Evolutionary conservation across 2,888 invertebrate species (phyloP).

Genomic region (Suillia variegata): DNA sequence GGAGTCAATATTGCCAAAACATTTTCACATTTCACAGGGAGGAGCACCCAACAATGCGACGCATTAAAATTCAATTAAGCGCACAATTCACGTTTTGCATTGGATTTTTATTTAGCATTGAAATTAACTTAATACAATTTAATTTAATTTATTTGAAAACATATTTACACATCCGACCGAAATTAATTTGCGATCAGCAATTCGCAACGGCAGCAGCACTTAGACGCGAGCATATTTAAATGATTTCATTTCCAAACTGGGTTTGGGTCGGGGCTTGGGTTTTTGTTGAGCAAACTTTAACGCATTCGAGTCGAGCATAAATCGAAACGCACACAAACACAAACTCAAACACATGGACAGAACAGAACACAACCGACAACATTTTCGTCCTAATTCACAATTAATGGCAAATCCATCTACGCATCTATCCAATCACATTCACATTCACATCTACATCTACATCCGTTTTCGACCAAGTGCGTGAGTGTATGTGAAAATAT

Average conservation of each 20-base stretch:
- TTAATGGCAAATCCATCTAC: slow-evolving; percentile 53
- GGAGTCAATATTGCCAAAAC: too few relatives aligned
- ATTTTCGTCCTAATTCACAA: slow-evolving; percentile 56
- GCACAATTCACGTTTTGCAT: slow-evolving; percentile 20
- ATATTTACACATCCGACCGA: slow-evolving; percentile 54
- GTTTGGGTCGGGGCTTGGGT: too few relatives aligned
- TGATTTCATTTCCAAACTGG: too few relatives aligned
- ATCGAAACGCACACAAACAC: slow-evolving; percentile 11
- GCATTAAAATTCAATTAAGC: slow-evolving; percentile 17
- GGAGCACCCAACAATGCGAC: too few relatives aligned
- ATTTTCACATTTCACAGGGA: too few relatives aligned
- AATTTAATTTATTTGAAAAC: slow-evolving; percentile 52
- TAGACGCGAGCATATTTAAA: not conserved
- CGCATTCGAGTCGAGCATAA: not conserved
- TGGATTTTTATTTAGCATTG: too few relatives aligned
- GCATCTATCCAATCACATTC: too few relatives aligned
- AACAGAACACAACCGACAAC: slow-evolving; percentile 27
- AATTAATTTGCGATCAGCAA: slow-evolving; percentile 46
- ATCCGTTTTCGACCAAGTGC: slow-evolving; percentile 11
- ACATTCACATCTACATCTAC: slow-evolving; percentile 18
- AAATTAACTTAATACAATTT: slow-evolving; percentile 41
- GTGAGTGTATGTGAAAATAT: slow-evolving; percentile 43
- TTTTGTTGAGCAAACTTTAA: too few relatives aligned
- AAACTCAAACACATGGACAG: slow-evolving; percentile 12
- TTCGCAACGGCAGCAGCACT: not conserved